A percentile compares a stretch with the other conserved stretches of the same genome.
Conservation (phyloP, 2,888 invertebrate species). For the Tuberolachnus salignus region DNA sequence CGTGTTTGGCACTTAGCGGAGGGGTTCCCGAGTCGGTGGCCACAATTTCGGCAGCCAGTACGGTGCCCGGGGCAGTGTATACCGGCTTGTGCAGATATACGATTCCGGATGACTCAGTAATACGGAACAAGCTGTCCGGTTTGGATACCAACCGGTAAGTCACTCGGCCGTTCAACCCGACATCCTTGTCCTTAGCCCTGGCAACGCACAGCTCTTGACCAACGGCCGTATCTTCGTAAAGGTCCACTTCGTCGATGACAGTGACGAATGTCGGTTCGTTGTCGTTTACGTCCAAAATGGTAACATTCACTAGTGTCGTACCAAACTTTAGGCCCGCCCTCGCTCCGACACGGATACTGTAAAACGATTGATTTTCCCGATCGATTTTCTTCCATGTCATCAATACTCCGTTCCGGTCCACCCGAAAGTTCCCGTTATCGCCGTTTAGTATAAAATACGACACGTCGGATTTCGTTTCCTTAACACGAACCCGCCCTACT, state of each 20-base stretch:
- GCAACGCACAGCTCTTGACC: constrained; percentile 91
- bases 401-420: constrained; percentile 79
- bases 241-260: constrained; percentile 77
- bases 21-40: constrained; percentile 85
- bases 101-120: constrained; percentile 85
- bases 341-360: constrained; percentile 81
- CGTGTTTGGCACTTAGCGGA: constrained; percentile 76
- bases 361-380: constrained; percentile 78
- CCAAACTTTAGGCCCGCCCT: constrained; percentile 77
- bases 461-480: constrained; percentile 63
- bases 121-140: constrained; percentile 80
- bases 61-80: constrained; percentile 74
- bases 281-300: constrained; percentile 87
- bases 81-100: constrained; percentile 85
- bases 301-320: constrained; percentile 79
- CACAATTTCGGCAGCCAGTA: constrained; percentile 77
- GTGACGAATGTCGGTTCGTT: constrained; percentile 83
- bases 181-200: constrained; percentile 84
- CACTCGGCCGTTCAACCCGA: constrained; percentile 85
- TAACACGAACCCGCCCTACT: constrained; percentile 77
- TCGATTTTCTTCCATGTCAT: constrained; percentile 80
- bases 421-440: constrained; percentile 78
- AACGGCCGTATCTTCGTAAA: constrained; percentile 89
- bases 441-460: constrained; percentile 81
- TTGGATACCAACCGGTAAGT: constrained; percentile 82